Base-by-base conservation (phyloP, 2,888 invertebrate genomes). In the Mechanitis mazaeus region DNA sequence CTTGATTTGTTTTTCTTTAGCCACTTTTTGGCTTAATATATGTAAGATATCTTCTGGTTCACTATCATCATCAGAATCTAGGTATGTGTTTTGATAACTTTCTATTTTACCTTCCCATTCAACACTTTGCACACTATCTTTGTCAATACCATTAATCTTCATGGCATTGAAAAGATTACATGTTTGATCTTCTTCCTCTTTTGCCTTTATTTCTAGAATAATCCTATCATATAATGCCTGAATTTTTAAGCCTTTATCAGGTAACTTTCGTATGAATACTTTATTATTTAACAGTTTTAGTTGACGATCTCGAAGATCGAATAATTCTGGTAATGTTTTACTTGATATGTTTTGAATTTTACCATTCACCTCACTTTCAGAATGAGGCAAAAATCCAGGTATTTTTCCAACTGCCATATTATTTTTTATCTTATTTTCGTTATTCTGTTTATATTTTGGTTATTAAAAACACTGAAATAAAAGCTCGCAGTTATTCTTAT, bases 231-330 rank as follows among this genome's bases (percentile, higher is more conserved):
- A 76, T 56, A 92, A 91, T 7, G 72, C 71, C 66, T 80, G 78
- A 63, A 93, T 91, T 79, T 91, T 93, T 33, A 81, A 85, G 33
- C 93, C 93, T 75, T 91, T 92, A 70, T 93, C 93, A 0, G 91
- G 81, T 60, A 93, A 79, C 74, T 89, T 92, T 1, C 73, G 77
- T 45, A 92, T 78, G 67, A 93, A 92, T 42, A 67, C 64, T 68
- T 92, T 93, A 71, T 89, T 88, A 55, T 76, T 80, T 12, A 93
- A 73, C 45, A 93, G 79, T 76, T 92, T 92, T 53, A 86, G 70
- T 74, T 93, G 93, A 53, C 93, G 85, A 56, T 91, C 87, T 56
- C 91, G 78, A 45, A 93, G 76, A 71, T 93, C 93, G 45, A 80
- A 57, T 35, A 93, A 77, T 75, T 92, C 91, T 47, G 81, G 72